Evolutionary conservation across 2,797 vertebrate genomes (phyloP), one percentile per base, ranked within the genome.

Genomic region (Centroberyx gerrardi): DNA sequence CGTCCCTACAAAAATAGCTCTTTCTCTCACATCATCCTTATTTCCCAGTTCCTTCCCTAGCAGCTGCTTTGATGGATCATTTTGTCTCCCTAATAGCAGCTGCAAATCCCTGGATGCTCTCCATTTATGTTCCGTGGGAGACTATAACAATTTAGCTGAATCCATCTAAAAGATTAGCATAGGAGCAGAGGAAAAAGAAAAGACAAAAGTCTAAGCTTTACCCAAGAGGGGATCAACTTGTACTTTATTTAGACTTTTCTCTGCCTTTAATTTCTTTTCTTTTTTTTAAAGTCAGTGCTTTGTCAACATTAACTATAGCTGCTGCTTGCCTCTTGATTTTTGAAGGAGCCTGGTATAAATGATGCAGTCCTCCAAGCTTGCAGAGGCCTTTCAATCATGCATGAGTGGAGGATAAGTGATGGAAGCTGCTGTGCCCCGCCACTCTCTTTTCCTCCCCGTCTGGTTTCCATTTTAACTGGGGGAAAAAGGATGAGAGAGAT

Each of bases 41-140:
- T 90, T 90, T 93, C 89, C 81, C 62, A 72, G 78, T 84, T 90
- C 81, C 73, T 89, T 87, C 76, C 80, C 72, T 18, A 86, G 81
- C 87, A 91, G 88, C 87, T 93, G 90, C 85, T 92, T 90, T 94
- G 91, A 94, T 91, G 86, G 92, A 92, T 93, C 90, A 90, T 88
- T 94, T 93, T 93, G 89, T 93, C 86, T 92, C 84, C 78, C 76
- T 93, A 93, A 93, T 93, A 91, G 91, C 83, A 83, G 77, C 83
- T 83, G 84, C 86, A 89, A 93, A 92, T 93, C 90, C 90, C 92
- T 89, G 83, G 92, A 91, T 91, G 80, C 88, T 87, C 74, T 86
- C 78, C 88, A 81, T 92, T 92, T 85, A 85, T 88, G 86, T 92
- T 90, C 88, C 56, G 71, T 80, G 63, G 85, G 81, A 93, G 92